Conservation (phyloP, 1,140 invertebrate species). For the Drosophila paulistorum region DNA sequence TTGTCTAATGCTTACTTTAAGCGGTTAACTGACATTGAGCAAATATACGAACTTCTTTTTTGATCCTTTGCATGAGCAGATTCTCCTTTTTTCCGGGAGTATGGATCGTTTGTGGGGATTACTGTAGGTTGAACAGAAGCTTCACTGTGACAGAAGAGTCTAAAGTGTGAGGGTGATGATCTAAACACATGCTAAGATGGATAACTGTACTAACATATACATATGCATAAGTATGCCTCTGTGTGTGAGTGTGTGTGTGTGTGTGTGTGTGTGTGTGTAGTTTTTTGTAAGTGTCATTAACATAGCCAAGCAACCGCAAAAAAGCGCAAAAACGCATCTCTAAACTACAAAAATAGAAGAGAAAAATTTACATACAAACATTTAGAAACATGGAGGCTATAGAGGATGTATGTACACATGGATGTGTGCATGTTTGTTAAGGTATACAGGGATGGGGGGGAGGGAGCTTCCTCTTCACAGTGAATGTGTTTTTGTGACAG, state of each 20-base stretch:
- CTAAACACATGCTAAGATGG: slow-evolving; percentile 13
- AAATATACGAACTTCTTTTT: no score
- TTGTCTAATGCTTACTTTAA: no score
- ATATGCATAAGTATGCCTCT: neutral
- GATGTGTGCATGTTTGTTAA: neutral
- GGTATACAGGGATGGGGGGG: neutral
- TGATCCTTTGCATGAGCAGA: no score
- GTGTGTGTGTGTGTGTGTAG: slow-evolving; percentile 26
- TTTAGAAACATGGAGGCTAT: no score
- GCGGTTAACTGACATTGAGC: no score
- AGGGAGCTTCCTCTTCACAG: neutral
- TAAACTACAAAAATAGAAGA: slow-evolving; percentile 39
- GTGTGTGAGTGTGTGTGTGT: neutral
- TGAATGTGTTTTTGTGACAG: slow-evolving; percentile 44
- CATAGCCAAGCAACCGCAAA: slow-evolving; percentile 78
- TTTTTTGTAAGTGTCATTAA: slow-evolving; percentile 73
- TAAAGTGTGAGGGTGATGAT: slow-evolving; percentile 1
- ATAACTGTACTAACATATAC: slow-evolving; percentile 2
- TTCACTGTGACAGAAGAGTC: neutral
- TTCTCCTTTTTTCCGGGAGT: no score
- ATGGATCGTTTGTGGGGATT: no score
- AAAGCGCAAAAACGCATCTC: slow-evolving; percentile 77
- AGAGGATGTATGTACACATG: neutral
- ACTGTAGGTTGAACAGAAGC: neutral
- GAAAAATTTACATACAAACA: slow-evolving; percentile 17